Evolutionary conservation across 2,113 vertebrate genomes (phyloP).

Genomic region (Solea solea): DNA sequence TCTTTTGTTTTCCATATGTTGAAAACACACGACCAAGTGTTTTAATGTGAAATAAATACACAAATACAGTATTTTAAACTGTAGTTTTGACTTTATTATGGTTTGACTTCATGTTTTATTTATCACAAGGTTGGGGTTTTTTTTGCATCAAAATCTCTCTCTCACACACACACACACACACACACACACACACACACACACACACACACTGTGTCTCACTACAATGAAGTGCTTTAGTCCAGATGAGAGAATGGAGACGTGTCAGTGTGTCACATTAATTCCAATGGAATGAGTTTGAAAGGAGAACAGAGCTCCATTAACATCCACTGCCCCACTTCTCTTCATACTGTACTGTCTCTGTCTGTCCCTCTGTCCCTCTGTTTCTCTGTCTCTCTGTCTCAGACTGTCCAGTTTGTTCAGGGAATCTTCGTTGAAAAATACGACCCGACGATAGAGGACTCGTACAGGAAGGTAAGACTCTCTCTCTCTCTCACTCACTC

Average conservation of each 20-base stretch:
- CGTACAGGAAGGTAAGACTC: slow-evolving; percentile 75
- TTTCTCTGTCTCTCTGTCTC: neutral
- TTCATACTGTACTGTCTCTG: slow-evolving; percentile 11
- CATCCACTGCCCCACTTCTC: slow-evolving; percentile 44
- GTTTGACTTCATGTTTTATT: too few relatives aligned
- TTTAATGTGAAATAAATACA: too few relatives aligned
- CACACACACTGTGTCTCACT: slow-evolving; percentile 29
- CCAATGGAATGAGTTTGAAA: slow-evolving; percentile 59
- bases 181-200: slow-evolving; percentile 45
- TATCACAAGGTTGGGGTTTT: too few relatives aligned
- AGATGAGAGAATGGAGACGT: slow-evolving; percentile 67
- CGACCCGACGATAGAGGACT: slow-evolving; percentile 80
- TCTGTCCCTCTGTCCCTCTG: slow-evolving; percentile 14
- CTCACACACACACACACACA: slow-evolving; percentile 4
- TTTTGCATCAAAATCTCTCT: too few relatives aligned
- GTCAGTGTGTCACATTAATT: slow-evolving; percentile 72
- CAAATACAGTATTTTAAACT: neutral
- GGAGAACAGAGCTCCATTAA: slow-evolving; percentile 68
- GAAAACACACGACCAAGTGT: too few relatives aligned
- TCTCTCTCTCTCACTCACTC: too few relatives aligned
- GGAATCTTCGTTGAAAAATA: slow-evolving; percentile 80
- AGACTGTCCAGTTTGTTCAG: slow-evolving; percentile 80
- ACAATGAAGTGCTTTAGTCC: slow-evolving; percentile 61
- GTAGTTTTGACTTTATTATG: neutral
- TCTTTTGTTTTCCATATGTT: too few relatives aligned